Evolutionary conservation across 2,888 invertebrate species (phyloP), one percentile per base, ranked within the genome.

Genomic region (Leucoma salicis): DNA sequence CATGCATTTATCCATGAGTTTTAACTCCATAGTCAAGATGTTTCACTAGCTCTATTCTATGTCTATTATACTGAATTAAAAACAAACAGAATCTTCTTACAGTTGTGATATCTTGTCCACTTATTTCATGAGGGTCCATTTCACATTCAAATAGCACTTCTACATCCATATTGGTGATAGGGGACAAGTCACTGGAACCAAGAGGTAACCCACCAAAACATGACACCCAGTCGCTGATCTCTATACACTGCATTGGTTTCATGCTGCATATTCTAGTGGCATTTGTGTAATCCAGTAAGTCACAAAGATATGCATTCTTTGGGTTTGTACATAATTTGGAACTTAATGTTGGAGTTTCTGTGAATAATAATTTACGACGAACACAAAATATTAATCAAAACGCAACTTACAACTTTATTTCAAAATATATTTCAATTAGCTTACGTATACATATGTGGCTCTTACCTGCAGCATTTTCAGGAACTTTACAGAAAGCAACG

Each of bases 401-500:
- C n/a, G n/a, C n/a, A n/a, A n/a, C n/a, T n/a, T n/a, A n/a, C n/a
- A n/a, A n/a, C n/a, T n/a, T n/a, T n/a, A n/a, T n/a, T n/a, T n/a
- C n/a, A n/a, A n/a, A n/a, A n/a, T n/a, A n/a, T n/a, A n/a, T n/a
- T n/a, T n/a, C n/a, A n/a, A n/a, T n/a, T n/a, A n/a, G n/a, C n/a
- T n/a, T n/a, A n/a, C 3, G 16, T 21, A 21, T 21, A 8, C 21
- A 1, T 37, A 29, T 16, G 18, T 12, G 33, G 6, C 11, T 41
- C 50, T 53, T 69, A 88, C 88, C 89, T 61, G 85, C 87, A 46
- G 86, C 85, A 72, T 86, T 85, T 68, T 88, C 89, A 47, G 91
- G 91, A 35, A 92, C 86, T 70, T 91, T 91, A 60, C 92, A 92
- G 57, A 92, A 92, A 1, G 91, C 91, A 28, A 92, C 89, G 75